These are phyloP conservation scores for Conistra vaccinii DNA, from an alignment of 2,888 invertebrate species.

Conservation along the genomic window DNA sequence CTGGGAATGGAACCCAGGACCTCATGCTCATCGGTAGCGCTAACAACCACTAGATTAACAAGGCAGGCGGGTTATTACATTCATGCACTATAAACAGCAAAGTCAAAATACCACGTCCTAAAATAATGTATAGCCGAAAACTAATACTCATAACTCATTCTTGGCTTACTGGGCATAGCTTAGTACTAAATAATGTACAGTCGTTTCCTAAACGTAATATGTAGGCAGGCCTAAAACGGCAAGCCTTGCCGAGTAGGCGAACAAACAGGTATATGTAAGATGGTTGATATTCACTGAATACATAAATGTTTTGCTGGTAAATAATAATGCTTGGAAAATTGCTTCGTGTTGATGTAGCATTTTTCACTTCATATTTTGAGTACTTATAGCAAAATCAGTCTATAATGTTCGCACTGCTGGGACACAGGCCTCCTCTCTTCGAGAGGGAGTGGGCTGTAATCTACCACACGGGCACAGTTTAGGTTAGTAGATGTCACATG, in stretches of 20 bases:
- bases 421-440: too few species aligned
- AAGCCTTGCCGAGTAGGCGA: constrained; percentile 25
- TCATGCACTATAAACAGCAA: neutral
- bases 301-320: constrained; percentile 28
- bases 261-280: constrained; percentile 40
- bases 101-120: constrained; percentile 2
- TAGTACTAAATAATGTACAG: constrained; percentile 57
- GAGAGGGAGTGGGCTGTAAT: too few species aligned
- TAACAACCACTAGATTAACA: too few species aligned
- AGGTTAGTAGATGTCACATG: too few species aligned
- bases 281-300: constrained; percentile 44
- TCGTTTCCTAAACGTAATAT: constrained; percentile 46
- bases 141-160: constrained; percentile 57
- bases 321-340: constrained; percentile 15
- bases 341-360: neutral
- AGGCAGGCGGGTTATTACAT: too few species aligned
- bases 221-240: constrained; percentile 45
- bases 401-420: too few species aligned
- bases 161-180: constrained; percentile 39
- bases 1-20: too few species aligned
- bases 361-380: neutral
- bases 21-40: too few species aligned
- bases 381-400: too few species aligned
- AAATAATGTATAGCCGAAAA: constrained; percentile 36
- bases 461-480: too few species aligned